Evolutionary conservation across 2,113 vertebrate species (phyloP), one percentile per base, ranked within the genome.

Genomic region (Globicephala melas): DNA sequence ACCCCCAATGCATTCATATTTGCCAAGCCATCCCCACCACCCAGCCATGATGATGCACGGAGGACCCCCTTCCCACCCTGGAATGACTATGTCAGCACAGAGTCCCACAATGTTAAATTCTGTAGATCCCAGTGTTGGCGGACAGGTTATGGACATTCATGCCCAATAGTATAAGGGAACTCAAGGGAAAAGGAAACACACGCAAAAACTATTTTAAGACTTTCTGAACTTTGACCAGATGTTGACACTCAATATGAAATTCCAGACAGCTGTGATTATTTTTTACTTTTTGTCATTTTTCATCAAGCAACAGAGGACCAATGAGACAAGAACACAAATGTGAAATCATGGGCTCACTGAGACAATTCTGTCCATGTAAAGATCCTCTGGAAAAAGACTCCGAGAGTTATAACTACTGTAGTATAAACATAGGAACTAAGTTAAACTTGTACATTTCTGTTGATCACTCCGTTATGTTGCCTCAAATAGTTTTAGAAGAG

Each of bases 361-460:
- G 99, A 99, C 98, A 98, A 99, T 98, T 98, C 98, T 99, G 98
- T 98, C 98, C 98, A 98, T 99, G 98, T 97, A 98, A 98, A 99
- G 99, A 99, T 99, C 99, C 99, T 99, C 99, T 99, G 99, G 98
- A 99, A 99, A 99, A 99, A 99, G 99, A 99, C 99, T 99, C 99
- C 99, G 99, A 99, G 99, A 99, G 99, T 99, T 99, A 98, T 99
- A 99, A 99, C 99, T 99, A 99, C 99, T 99, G 99, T 99, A 99
- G 99, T 99, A 99, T 99, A 99, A 99, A 99, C 99, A 99, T 99
- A 99, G 99, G 99, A 99, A 99, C 99, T 99, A 99, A 99, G 99
- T 99, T 99, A 99, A 98, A 99, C 99, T 99, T 99, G 99, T 99
- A 99, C 99, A 99, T 99, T 99, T 99, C 99, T 99, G 99, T 99